Conservation (phyloP, 2,888 invertebrate genomes). For the Rotaria macrura region DNA sequence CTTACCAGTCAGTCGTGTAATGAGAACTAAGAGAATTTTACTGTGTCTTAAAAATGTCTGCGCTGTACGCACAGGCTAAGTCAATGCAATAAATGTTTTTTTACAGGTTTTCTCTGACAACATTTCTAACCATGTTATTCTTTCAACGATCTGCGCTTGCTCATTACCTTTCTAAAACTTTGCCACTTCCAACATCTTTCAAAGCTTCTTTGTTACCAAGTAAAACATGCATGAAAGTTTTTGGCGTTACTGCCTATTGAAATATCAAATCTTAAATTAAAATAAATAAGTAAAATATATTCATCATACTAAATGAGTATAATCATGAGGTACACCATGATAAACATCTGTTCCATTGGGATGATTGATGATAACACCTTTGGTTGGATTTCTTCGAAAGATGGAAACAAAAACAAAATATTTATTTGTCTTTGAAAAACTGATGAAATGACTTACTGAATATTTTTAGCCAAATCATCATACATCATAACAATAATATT, state of each 20-base stretch:
- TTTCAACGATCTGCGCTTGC: too few species aligned
- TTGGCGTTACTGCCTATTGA: slow-evolving; percentile 53
- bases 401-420: slow-evolving; percentile 23
- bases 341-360: slow-evolving; percentile 57
- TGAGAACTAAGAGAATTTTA: too few species aligned
- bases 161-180: slow-evolving; percentile 48
- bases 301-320: slow-evolving; percentile 50
- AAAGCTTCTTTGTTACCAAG: slow-evolving; percentile 52
- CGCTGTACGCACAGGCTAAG: too few species aligned
- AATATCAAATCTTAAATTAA: slow-evolving; percentile 1
- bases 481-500: slow-evolving; percentile 58
- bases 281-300: background rate
- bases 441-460: slow-evolving; percentile 41
- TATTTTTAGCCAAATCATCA: slow-evolving; percentile 56
- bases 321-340: slow-evolving; percentile 55
- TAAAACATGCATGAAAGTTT: slow-evolving; percentile 55
- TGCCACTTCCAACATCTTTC: slow-evolving; percentile 51
- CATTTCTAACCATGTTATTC: too few species aligned
- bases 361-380: slow-evolving; percentile 56
- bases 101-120: too few species aligned
- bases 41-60: too few species aligned
- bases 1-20: too few species aligned
- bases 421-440: background rate
- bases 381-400: slow-evolving; percentile 55
- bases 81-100: too few species aligned